Base-by-base conservation (phyloP, 92 coral and sea anemone species). In the Bergia sp. region DNA sequence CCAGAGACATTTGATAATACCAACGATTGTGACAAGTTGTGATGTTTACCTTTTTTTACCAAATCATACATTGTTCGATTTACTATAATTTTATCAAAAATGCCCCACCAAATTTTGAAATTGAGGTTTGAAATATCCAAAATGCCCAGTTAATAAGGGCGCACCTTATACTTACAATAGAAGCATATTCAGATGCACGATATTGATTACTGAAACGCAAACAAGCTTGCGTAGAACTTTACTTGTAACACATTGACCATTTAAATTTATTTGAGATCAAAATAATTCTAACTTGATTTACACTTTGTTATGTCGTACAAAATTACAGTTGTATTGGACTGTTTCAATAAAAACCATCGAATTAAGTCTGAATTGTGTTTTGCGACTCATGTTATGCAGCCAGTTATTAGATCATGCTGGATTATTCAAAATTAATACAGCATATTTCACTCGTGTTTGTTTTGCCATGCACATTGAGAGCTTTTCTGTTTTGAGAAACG, bases 301-400 rank as follows among this genome's bases (percentile, higher is more conserved):
- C 39, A 55, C 29, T 79, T 53, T 79, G 42, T 79, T 53, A 29
- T 53, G 83, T 50, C 53, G 41, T 49, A 79, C 64, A 79, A 53
- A 44, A 49, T 10, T 50, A 38, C 11, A 53, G 66, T 79, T 50
- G 23, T 37, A 29, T 79, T 79, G 7, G 29, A 76, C 43, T 18
- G n/a, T 41, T 38, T 40, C 45, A 76, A 76, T 76, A 76, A 76
- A 76, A 61, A 11, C 18, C 16, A 8, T 12, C 29, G 7, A 18
- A 5, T 18, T 8, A 8, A 4, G 53, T 47, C 8, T 61, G 69
- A 61, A 61, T 3, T 61, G 69, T 21, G 29, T 61, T 61, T 18
- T 57, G 21, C 21, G 21, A 57, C 53, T 47, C 12, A 8, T 7
- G 7, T 0, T 47, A 8, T 47, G 10, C 53, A 12, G 53, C 53